A percentile compares a stretch with the other conserved stretches of the same genome.
phyloP scores from a whole-genome alignment of 64 coral and sea anemone species.

The Exaiptasia diaphana region DNA sequence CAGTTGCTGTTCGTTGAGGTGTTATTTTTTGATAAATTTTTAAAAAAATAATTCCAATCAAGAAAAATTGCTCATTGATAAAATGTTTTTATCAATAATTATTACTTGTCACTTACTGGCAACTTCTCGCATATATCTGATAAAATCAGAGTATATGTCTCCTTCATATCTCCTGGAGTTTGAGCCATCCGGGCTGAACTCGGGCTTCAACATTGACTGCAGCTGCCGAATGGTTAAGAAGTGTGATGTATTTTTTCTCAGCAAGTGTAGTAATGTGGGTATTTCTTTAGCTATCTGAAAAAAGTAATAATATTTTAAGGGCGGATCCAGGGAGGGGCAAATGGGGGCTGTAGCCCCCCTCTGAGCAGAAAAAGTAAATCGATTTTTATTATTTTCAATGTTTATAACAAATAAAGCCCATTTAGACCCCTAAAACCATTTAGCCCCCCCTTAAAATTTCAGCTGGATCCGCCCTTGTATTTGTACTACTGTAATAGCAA shows the following conservation, averaged over 20 bases:
- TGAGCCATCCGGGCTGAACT: conserved; percentile 39
- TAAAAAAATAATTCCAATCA: too few species aligned
- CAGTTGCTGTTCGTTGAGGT: too few species aligned
- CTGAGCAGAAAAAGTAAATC: conserved; percentile 2
- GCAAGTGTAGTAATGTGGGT: conserved; percentile 16
- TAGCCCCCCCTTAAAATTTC: not conserved
- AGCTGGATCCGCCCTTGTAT: too few species aligned
- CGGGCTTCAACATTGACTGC: not conserved
- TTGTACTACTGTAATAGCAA: too few species aligned
- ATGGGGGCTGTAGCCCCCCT: too few species aligned
- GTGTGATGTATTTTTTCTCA: not conserved
- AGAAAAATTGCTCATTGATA: too few species aligned
- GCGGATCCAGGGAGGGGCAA: too few species aligned
- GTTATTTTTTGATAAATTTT: too few species aligned
- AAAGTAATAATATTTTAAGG: not conserved
- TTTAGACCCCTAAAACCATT: conserved; percentile 3
- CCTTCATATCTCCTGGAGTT: conserved; percentile 29
- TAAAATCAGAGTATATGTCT: conserved; percentile 14
- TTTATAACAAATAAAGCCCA: conserved; percentile 3
- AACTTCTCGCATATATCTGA: conserved; percentile 31
- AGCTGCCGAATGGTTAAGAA: not conserved
- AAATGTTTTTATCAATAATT: too few species aligned
- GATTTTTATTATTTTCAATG: not conserved
- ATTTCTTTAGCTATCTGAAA: conserved; percentile 21
- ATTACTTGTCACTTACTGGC: conserved; percentile 20